Percentiles rank a stretch among this genome's conserved stretches.
phyloP scores from a whole-genome alignment of 2,888 invertebrate genomes.

The Troglohyphantes excavatus region DNA sequence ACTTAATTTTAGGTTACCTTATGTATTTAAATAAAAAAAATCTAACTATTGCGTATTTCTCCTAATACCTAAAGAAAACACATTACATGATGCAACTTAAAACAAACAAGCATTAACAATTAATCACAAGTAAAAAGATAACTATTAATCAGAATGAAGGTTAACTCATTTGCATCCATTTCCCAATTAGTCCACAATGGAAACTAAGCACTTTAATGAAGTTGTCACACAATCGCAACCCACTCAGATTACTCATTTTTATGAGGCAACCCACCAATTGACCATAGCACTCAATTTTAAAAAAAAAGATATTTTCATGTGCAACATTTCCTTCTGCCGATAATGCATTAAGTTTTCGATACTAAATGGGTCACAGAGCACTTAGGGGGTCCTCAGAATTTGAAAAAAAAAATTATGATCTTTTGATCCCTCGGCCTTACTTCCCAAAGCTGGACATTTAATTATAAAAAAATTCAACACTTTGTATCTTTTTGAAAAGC shows the following conservation, averaged over 20 bases:
- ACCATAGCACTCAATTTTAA: slow-evolving; percentile 1
- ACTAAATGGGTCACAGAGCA: slow-evolving; percentile 43
- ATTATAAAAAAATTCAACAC: slow-evolving; percentile 39
- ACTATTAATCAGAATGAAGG: neutral
- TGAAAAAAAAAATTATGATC: slow-evolving; percentile 6
- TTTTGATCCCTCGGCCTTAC: slow-evolving; percentile 33
- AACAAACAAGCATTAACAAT: neutral
- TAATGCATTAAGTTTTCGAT: slow-evolving; percentile 1
- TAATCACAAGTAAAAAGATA: neutral
- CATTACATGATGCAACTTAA: too few species aligned
- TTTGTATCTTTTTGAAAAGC: neutral
- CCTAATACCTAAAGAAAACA: too few species aligned
- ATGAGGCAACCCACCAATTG: neutral
- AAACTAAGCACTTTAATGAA: neutral
- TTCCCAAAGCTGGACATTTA: slow-evolving; percentile 54
- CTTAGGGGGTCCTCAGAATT: slow-evolving; percentile 19
- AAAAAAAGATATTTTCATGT: neutral
- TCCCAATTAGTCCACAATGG: neutral
- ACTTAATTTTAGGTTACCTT: too few species aligned
- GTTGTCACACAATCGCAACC: neutral
- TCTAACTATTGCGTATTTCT: too few species aligned
- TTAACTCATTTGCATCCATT: neutral
- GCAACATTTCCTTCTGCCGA: slow-evolving; percentile 2
- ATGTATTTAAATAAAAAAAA: too few species aligned
- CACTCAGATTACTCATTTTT: slow-evolving; percentile 5